These are phyloP conservation scores for Zygogramma bicolorata DNA, from an alignment of 2,888 invertebrate genomes.

Conservation along the genomic window DNA sequence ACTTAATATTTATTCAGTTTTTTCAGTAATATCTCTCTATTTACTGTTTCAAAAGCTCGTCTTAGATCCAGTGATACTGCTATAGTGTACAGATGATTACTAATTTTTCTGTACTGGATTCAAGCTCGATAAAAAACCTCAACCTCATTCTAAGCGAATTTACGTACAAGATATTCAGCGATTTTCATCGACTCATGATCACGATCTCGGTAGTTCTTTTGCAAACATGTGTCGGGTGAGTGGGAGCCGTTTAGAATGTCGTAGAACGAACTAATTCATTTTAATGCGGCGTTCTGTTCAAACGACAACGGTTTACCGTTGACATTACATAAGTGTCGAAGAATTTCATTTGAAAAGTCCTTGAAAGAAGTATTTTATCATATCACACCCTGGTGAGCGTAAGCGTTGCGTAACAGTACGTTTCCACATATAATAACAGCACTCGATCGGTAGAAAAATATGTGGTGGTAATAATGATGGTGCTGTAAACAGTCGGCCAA, in stretches of 20 bases:
- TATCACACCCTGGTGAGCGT: slow-evolving; percentile 27
- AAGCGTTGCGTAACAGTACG: slow-evolving; percentile 7
- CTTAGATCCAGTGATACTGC: too few relatives aligned
- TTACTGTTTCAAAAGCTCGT: too few relatives aligned
- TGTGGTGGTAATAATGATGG: neutral
- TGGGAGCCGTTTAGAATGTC: slow-evolving; percentile 11
- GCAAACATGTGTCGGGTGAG: neutral
- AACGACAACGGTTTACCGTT: slow-evolving; percentile 10
- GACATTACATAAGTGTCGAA: slow-evolving; percentile 31
- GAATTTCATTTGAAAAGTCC: slow-evolving; percentile 27
- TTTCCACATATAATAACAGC: slow-evolving; percentile 3
- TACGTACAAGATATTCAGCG: neutral
- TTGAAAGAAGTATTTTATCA: slow-evolving; percentile 28
- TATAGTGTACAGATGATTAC: too few relatives aligned
- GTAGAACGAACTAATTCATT: slow-evolving; percentile 8
- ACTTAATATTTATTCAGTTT: too few relatives aligned
- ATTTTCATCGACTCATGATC: neutral
- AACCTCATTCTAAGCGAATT: too few relatives aligned
- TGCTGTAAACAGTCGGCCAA: too few relatives aligned
- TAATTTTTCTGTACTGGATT: too few relatives aligned
- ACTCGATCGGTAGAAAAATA: neutral
- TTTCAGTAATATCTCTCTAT: too few relatives aligned
- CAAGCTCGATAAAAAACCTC: too few relatives aligned
- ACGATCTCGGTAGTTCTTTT: neutral
- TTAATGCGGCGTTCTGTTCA: neutral